Evolutionary conservation across 2,113 vertebrate species (phyloP).

Genomic region (Thamnaconus septentrionalis): DNA sequence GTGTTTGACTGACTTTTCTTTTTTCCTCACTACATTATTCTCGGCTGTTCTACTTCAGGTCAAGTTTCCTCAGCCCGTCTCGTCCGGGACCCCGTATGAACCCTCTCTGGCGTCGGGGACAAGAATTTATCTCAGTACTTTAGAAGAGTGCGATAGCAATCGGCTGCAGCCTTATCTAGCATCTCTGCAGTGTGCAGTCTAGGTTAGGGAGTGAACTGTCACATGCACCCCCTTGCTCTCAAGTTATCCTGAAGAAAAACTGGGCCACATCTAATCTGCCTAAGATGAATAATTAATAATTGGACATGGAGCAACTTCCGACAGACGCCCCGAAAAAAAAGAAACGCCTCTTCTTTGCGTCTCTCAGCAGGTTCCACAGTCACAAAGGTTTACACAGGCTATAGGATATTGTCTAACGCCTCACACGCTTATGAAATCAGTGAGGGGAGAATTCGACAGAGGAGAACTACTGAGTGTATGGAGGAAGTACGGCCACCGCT

Average conservation of each 20-base stretch:
- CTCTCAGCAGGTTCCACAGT: constrained; percentile 31
- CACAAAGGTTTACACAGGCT: constrained; percentile 20
- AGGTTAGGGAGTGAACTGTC: constrained; percentile 57
- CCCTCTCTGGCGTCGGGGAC: constrained; percentile 31
- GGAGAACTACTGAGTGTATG: too few species aligned
- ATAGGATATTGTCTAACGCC: not conserved
- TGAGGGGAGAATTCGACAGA: too few species aligned
- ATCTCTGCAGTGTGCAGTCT: constrained; percentile 43
- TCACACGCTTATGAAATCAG: not conserved
- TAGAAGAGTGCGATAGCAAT: constrained; percentile 34
- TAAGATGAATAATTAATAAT: constrained; percentile 83
- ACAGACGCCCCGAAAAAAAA: constrained; percentile 58
- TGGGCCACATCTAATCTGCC: constrained; percentile 79
- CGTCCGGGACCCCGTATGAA: constrained; percentile 18
- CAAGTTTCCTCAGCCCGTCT: constrained; percentile 18
- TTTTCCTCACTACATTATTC: constrained; percentile 23
- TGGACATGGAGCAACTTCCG: constrained; percentile 74
- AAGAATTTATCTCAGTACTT: constrained; percentile 38
- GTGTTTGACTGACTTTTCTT: constrained; percentile 10
- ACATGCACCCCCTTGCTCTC: constrained; percentile 60
- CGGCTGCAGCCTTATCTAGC: constrained; percentile 43
- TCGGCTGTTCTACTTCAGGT: constrained; percentile 16
- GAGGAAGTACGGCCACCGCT: too few species aligned
- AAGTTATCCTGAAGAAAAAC: constrained; percentile 71
- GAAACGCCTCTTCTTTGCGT: constrained; percentile 59